These are phyloP conservation scores for Craseonycteris thonglongyai DNA, from an alignment of 2,113 vertebrate genomes.

Conservation along the genomic window DNA sequence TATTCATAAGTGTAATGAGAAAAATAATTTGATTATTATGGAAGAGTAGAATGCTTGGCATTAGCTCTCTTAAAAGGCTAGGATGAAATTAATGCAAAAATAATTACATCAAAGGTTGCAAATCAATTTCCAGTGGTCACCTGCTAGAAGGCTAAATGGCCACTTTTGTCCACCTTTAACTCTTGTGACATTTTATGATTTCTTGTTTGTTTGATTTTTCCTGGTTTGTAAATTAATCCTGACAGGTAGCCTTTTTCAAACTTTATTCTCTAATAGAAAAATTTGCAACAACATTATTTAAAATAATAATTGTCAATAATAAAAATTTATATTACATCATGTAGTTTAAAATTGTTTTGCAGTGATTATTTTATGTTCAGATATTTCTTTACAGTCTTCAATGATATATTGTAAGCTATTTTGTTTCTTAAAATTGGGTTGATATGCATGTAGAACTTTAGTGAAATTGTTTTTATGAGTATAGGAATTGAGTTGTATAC, in stretches of 20 bases:
- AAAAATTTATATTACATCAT: not conserved
- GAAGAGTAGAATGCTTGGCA: not conserved
- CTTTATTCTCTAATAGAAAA: constrained; percentile 2
- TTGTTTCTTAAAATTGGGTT: not conserved
- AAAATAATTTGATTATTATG: constrained; percentile 37
- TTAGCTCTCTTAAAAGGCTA: constrained; percentile 2
- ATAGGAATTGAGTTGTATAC: not conserved
- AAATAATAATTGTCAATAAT: not conserved
- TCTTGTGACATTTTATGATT: not conserved
- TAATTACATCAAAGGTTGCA: constrained; percentile 49
- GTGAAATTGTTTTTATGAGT: not conserved
- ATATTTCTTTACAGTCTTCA: not conserved
- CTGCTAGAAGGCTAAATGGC: not conserved
- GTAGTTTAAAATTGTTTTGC: not conserved
- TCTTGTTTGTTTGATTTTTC: not conserved
- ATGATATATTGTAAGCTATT: not conserved
- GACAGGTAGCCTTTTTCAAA: constrained; percentile 35
- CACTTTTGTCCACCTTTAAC: not conserved
- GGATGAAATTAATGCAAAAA: constrained; percentile 16
- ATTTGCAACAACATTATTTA: not conserved
- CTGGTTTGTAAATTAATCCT: constrained; percentile 20
- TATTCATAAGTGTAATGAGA: constrained; percentile 43
- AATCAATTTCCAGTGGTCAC: not conserved
- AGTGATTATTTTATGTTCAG: not conserved
- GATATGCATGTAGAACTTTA: not conserved